These are phyloP conservation scores for Brachynemurus nebulosus DNA, from an alignment of 2,888 invertebrate genomes.

Conservation along the genomic window DNA sequence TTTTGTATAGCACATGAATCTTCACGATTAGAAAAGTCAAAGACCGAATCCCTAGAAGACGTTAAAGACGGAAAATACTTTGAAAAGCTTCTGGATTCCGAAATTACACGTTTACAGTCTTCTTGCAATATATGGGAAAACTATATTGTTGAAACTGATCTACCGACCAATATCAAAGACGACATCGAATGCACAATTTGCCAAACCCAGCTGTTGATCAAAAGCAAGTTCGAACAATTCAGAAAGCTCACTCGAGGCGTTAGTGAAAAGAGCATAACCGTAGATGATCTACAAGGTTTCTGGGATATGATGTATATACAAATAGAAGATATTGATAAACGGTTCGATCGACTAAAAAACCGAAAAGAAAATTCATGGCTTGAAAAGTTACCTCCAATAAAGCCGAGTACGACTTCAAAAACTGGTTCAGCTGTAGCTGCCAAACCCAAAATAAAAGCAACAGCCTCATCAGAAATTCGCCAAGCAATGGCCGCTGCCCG, in stretches of 20 bases:
- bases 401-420: too few relatives aligned
- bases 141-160: neutral
- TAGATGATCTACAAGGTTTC: conserved; percentile 68
- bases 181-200: conserved; percentile 58
- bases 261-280: conserved; percentile 38
- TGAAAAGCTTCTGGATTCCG: neutral
- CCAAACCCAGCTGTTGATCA: conserved; percentile 60
- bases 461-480: too few relatives aligned
- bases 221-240: conserved; percentile 68
- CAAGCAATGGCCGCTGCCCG: neutral
- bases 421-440: too few relatives aligned
- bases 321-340: conserved; percentile 45
- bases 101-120: neutral
- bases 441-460: too few relatives aligned
- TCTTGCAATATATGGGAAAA: neutral
- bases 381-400: too few relatives aligned
- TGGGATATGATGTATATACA: conserved; percentile 79
- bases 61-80: neutral
- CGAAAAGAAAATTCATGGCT: conserved; percentile 37
- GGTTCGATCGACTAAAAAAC: conserved; percentile 39
- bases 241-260: conserved; percentile 31
- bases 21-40: too few relatives aligned
- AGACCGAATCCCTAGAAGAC: too few relatives aligned
- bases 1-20: too few relatives aligned
- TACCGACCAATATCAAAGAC: conserved; percentile 31